A percentile compares a stretch with the other conserved stretches of the same genome.
phyloP scores from a whole-genome alignment of 1,140 invertebrate genomes.

The Colletes gigas region DNA sequence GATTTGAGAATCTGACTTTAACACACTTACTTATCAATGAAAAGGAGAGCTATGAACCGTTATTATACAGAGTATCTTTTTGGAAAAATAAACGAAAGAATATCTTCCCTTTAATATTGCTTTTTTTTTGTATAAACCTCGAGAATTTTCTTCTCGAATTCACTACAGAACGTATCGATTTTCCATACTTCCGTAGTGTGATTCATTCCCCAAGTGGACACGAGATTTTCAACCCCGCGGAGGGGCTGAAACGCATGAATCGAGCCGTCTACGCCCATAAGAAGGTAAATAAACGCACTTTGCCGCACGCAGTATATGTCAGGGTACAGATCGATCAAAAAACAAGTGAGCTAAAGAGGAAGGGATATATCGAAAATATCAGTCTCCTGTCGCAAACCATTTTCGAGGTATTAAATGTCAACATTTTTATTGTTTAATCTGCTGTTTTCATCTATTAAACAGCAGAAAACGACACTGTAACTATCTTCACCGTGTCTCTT shows the following conservation, averaged over 20 bases:
- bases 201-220: conserved; percentile 61
- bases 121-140: background rate
- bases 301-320: background rate
- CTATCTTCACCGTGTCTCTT: too few relatives aligned
- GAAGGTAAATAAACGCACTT: conserved; percentile 51
- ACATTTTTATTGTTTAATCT: too few relatives aligned
- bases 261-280: conserved; percentile 25
- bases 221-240: conserved; percentile 55
- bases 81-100: background rate
- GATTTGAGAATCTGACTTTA: too few relatives aligned
- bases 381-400: too few relatives aligned
- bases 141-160: conserved; percentile 2
- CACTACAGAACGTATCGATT: conserved; percentile 52
- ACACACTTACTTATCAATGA: too few relatives aligned
- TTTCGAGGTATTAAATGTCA: too few relatives aligned
- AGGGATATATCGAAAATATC: too few relatives aligned
- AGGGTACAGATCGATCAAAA: background rate
- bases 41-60: too few relatives aligned
- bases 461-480: too few relatives aligned
- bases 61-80: background rate
- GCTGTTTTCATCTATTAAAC: too few relatives aligned
- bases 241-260: conserved; percentile 39
- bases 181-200: conserved; percentile 53
- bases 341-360: too few relatives aligned
- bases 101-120: background rate